phyloP scores from a whole-genome alignment of 2,888 invertebrate species.

The Latrodectus hesperus region DNA sequence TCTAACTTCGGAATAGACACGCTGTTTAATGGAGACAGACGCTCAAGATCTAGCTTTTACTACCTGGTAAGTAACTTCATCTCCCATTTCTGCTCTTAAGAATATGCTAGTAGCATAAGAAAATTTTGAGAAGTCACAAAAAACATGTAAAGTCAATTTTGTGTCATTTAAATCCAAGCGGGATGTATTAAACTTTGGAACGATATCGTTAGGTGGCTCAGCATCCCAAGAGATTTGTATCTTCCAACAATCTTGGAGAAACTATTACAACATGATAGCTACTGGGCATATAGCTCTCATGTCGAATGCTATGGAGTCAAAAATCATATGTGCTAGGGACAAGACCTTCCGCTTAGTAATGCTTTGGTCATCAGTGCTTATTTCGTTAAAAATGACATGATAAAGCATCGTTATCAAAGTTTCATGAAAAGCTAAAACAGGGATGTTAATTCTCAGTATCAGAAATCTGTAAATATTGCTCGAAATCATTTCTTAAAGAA shows the following conservation, averaged over 20 bases:
- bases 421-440: not conserved
- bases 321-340: not conserved
- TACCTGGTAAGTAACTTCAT: conserved; percentile 1
- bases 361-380: not conserved
- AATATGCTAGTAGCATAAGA: not conserved
- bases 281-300: not conserved
- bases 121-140: conserved; percentile 4
- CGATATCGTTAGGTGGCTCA: not conserved
- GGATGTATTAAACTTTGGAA: not conserved
- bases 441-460: not conserved
- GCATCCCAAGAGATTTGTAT: not conserved
- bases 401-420: not conserved
- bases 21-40: conserved; percentile 1
- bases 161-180: conserved; percentile 1
- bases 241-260: conserved; percentile 12
- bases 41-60: not conserved
- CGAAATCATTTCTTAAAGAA: not conserved
- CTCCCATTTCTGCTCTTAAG: conserved; percentile 1
- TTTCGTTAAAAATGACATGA: not conserved
- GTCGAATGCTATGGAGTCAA: not conserved
- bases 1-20: conserved; percentile 11
- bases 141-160: conserved; percentile 9
- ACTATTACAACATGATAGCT: not conserved
- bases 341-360: conserved; percentile 1
- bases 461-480: not conserved